Conservation (phyloP, 2,113 vertebrate species). For the Okapia johnstoni region DNA sequence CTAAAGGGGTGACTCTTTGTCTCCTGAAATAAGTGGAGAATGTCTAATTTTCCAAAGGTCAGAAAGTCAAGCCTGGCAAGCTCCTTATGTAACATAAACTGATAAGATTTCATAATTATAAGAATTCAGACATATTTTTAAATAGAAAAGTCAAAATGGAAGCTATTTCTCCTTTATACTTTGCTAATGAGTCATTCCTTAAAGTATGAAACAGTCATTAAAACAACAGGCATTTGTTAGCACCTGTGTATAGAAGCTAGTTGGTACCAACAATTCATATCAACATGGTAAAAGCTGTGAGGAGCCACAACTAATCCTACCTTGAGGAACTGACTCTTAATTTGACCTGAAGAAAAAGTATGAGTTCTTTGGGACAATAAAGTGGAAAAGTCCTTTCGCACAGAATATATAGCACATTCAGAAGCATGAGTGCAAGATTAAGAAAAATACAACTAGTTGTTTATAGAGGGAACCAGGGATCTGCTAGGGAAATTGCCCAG, state of each 20-base stretch:
- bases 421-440: background rate
- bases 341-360: background rate
- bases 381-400: background rate
- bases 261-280: background rate
- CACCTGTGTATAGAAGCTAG: background rate
- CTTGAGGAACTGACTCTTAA: background rate
- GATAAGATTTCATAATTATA: conserved; percentile 18
- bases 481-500: background rate
- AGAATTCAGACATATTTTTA: background rate
- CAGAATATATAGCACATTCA: background rate
- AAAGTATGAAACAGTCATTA: conserved; percentile 4
- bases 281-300: background rate
- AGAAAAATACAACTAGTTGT: background rate
- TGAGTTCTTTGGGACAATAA: background rate
- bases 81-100: conserved; percentile 16
- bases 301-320: background rate
- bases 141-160: background rate
- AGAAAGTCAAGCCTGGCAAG: conserved; percentile 26
- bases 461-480: background rate
- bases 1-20: conserved; percentile 1
- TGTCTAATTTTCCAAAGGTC: conserved; percentile 30
- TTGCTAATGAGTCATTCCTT: conserved; percentile 2
- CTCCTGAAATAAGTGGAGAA: conserved; percentile 39
- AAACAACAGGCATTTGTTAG: conserved; percentile 2
- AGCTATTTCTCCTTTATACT: background rate